A percentile compares a stretch with the other conserved stretches of the same genome.
Evolutionary conservation across 1,140 invertebrate genomes (phyloP).

Genomic region (Hycleus phaleratus): DNA sequence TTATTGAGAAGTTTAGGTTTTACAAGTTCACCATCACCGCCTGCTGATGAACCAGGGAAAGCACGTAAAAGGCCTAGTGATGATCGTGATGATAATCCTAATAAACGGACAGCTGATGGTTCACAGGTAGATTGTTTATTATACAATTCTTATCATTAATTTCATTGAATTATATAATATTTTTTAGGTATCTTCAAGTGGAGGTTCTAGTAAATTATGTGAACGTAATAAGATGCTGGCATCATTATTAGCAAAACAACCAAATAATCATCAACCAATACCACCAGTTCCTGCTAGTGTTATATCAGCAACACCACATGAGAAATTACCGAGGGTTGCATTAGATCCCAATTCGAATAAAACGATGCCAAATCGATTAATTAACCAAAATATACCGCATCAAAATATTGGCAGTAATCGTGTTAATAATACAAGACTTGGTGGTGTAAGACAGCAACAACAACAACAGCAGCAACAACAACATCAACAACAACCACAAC

Average conservation of each 20-base stretch:
- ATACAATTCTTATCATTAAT: neutral
- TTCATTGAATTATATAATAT: neutral
- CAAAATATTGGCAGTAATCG: neutral
- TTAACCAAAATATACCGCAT: slow-evolving; percentile 36
- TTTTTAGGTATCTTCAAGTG: slow-evolving; percentile 43
- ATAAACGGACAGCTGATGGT: slow-evolving; percentile 46
- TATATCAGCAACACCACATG: slow-evolving; percentile 58
- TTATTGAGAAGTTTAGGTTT: slow-evolving; percentile 53
- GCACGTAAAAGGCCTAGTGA: slow-evolving; percentile 61
- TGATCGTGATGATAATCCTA: slow-evolving; percentile 53
- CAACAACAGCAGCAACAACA: slow-evolving; percentile 25
- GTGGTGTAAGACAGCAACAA: slow-evolving; percentile 19
- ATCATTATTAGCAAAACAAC: slow-evolving; percentile 69
- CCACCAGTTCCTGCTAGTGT: slow-evolving; percentile 56
- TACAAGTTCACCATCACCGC: slow-evolving; percentile 46
- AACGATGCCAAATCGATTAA: slow-evolving; percentile 38
- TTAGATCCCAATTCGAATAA: slow-evolving; percentile 26
- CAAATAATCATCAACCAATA: slow-evolving; percentile 61
- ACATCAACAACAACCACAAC: slow-evolving; percentile 27
- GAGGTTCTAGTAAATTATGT: slow-evolving; percentile 59
- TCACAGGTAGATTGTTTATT: slow-evolving; percentile 35
- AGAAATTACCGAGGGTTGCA: slow-evolving; percentile 48
- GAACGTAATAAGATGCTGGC: slow-evolving; percentile 84
- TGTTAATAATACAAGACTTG: too few relatives aligned
- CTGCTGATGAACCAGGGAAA: slow-evolving; percentile 45